Conservation (phyloP, 2,113 vertebrate species). For the Hippocampus comes region DNA sequence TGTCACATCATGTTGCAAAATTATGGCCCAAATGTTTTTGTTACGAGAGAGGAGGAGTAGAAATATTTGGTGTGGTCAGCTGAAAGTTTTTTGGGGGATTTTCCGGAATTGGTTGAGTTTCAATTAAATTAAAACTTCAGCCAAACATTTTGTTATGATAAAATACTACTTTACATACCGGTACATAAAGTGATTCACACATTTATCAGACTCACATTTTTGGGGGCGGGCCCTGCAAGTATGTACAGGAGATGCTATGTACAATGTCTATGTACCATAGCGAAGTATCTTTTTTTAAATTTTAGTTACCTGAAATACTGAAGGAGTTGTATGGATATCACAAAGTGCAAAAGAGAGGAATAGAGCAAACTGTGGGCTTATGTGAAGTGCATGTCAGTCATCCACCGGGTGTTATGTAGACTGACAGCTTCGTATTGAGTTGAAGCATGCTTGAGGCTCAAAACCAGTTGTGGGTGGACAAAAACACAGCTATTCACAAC, state of each 20-base stretch:
- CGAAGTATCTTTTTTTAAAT: too few relatives aligned
- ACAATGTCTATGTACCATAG: too few relatives aligned
- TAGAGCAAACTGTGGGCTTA: too few relatives aligned
- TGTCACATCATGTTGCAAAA: constrained; percentile 48
- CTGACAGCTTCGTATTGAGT: constrained; percentile 2
- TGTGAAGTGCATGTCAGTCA: background rate
- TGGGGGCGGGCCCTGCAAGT: too few relatives aligned
- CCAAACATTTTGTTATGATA: background rate
- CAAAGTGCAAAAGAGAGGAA: too few relatives aligned
- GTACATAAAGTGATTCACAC: too few relatives aligned
- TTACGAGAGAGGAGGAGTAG: constrained; percentile 27
- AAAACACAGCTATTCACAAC: background rate
- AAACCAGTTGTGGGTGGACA: background rate
- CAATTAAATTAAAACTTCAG: background rate
- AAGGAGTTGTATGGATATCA: too few relatives aligned
- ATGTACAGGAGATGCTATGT: too few relatives aligned
- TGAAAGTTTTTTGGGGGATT: background rate
- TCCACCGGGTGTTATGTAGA: background rate
- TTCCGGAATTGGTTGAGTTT: background rate
- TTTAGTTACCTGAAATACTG: too few relatives aligned
- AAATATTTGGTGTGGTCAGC: constrained; percentile 40
- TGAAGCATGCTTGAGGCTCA: background rate
- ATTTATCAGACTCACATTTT: too few relatives aligned
- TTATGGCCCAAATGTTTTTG: constrained; percentile 10
- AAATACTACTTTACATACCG: background rate